Conservation (phyloP, 2,888 invertebrate genomes). For the Leptopilina syphax region DNA sequence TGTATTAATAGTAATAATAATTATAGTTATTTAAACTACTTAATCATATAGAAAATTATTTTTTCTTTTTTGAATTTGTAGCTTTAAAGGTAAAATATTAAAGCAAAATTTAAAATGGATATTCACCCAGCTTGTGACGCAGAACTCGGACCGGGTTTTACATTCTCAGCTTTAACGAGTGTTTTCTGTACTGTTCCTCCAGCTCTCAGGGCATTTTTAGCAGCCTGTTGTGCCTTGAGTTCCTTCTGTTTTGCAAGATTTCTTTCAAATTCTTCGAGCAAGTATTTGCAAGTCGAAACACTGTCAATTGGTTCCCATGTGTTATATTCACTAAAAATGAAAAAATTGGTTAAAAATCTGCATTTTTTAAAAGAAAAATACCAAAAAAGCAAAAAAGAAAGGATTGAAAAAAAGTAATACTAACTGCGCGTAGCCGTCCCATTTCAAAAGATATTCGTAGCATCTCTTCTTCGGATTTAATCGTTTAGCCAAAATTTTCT, state of each 20-base stretch:
- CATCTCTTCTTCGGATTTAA: conserved; percentile 87
- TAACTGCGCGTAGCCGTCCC: conserved; percentile 89
- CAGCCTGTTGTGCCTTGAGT: conserved; percentile 76
- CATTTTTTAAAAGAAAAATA: conserved; percentile 6
- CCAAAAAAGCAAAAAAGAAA: neutral
- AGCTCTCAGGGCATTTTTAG: conserved; percentile 59
- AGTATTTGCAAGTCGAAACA: conserved; percentile 86
- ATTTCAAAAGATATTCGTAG: conserved; percentile 90
- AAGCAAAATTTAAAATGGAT: neutral
- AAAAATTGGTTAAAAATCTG: neutral
- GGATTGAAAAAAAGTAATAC: conserved; percentile 62
- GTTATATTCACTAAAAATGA: conserved; percentile 82
- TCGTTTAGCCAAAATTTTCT: conserved; percentile 90
- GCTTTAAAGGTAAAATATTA: too few species aligned
- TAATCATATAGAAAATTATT: neutral
- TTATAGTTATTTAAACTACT: too few species aligned
- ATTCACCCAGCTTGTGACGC: conserved; percentile 70
- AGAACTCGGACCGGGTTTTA: conserved; percentile 72
- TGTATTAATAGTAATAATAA: too few species aligned
- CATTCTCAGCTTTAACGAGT: conserved; percentile 66
- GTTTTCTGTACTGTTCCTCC: conserved; percentile 64
- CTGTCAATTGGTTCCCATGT: conserved; percentile 91
- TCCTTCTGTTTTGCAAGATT: conserved; percentile 87
- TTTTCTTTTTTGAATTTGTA: too few species aligned
- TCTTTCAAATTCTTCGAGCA: conserved; percentile 89